A percentile compares a stretch with the other conserved stretches of the same genome.
Conservation (phyloP, 2,113 vertebrate genomes). For the Chamaea fasciata region DNA sequence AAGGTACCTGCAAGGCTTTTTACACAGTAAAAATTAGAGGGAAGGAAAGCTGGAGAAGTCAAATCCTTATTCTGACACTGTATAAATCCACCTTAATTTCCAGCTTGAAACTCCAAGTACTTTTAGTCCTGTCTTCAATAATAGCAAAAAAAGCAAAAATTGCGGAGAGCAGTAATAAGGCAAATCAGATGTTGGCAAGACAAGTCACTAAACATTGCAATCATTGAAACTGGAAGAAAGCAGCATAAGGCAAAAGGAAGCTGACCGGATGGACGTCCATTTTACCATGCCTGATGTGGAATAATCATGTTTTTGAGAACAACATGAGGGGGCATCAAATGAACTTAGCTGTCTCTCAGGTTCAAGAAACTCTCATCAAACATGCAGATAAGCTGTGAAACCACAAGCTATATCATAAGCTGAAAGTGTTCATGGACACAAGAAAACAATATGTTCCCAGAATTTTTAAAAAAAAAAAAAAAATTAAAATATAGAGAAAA, state of each 20-base stretch:
- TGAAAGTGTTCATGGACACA: background rate
- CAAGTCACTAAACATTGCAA: background rate
- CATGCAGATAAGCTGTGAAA: background rate
- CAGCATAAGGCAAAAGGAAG: background rate
- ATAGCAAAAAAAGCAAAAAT: background rate
- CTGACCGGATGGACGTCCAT: background rate
- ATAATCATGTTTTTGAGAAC: background rate
- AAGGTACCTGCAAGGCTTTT: background rate
- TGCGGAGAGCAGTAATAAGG: background rate
- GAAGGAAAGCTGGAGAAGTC: background rate
- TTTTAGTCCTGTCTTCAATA: background rate
- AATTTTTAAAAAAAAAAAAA: background rate
- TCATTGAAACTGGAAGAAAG: background rate
- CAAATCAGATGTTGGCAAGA: background rate
- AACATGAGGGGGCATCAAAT: background rate
- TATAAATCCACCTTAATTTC: background rate
- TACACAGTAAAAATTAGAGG: background rate
- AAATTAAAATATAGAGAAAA: background rate
- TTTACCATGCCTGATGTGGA: background rate
- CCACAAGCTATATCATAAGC: rapidly evolving
- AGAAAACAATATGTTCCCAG: background rate
- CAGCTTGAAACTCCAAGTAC: background rate
- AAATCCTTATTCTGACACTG: background rate
- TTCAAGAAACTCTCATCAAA: background rate
- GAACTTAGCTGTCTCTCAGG: background rate